A percentile compares a stretch with the other conserved stretches of the same genome.
phyloP scores from a whole-genome alignment of 2,113 vertebrate species.

The Daboia siamensis region DNA sequence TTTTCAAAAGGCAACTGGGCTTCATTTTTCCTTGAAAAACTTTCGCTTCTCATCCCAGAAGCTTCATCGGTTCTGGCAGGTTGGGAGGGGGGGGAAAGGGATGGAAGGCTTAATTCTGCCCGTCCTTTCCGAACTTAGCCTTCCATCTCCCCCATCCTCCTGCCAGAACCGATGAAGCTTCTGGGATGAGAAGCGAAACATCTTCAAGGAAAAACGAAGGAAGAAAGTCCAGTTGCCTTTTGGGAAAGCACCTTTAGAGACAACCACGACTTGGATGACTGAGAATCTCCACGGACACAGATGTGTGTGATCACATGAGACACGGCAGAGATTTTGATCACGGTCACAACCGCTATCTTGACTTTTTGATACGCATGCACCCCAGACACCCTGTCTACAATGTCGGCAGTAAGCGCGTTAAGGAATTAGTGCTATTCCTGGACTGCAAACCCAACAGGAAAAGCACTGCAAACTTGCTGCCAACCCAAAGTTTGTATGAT shows the following conservation, averaged over 20 bases:
- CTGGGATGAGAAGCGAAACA: neutral
- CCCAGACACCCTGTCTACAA: neutral
- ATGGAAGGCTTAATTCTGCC: neutral
- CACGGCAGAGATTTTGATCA: neutral
- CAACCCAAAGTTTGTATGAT: neutral
- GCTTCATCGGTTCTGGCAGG: neutral
- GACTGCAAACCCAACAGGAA: neutral
- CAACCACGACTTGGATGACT: neutral
- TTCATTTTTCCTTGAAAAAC: neutral
- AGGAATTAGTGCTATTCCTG: neutral
- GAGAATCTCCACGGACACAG: neutral
- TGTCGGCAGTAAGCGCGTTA: too few species aligned
- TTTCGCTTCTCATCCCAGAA: neutral
- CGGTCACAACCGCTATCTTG: neutral
- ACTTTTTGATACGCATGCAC: neutral
- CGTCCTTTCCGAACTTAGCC: too few species aligned
- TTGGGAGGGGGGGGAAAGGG: too few species aligned
- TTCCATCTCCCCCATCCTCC: neutral
- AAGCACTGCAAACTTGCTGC: neutral
- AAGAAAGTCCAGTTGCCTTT: neutral
- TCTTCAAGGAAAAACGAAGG: neutral
- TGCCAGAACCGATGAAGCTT: neutral
- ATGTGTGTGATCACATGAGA: neutral
- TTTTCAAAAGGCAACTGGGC: neutral
- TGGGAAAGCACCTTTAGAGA: neutral